Evolutionary conservation across 2,113 vertebrate species (phyloP).

Genomic region (Clinocottus analis): DNA sequence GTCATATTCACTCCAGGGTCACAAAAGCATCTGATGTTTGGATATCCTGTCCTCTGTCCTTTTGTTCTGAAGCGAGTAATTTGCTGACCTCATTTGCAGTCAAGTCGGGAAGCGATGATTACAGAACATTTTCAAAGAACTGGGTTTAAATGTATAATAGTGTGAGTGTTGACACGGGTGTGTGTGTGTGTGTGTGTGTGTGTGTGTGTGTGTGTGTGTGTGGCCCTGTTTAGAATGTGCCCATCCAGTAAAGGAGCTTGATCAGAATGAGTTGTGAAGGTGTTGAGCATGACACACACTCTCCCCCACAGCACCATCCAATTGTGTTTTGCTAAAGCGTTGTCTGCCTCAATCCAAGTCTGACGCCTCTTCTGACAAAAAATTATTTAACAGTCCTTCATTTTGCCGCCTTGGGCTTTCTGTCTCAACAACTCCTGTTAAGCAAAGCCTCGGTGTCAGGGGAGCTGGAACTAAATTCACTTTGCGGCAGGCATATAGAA

Average conservation of each 20-base stretch:
- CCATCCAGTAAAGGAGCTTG: conserved; percentile 43
- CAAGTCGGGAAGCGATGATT: background rate
- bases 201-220: background rate
- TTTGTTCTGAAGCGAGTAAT: background rate
- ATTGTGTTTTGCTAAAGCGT: conserved; percentile 44
- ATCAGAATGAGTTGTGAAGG: conserved; percentile 58
- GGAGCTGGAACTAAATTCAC: conserved; percentile 61
- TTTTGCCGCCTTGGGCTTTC: conserved; percentile 69
- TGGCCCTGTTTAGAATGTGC: conserved; percentile 15
- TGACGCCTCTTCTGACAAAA: conserved; percentile 60
- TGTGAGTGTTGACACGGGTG: background rate
- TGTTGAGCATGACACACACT: conserved; percentile 62
- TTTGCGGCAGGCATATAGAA: conserved; percentile 37
- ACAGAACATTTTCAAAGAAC: background rate
- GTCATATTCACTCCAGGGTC: background rate
- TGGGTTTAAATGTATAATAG: background rate
- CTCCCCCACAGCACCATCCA: conserved; percentile 44
- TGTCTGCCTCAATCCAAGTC: conserved; percentile 64
- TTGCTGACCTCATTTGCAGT: background rate
- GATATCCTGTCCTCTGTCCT: background rate
- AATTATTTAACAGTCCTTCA: conserved; percentile 71
- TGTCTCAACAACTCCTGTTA: conserved; percentile 67
- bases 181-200: background rate
- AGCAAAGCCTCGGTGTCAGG: conserved; percentile 62
- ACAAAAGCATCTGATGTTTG: background rate